A percentile compares a stretch with the other conserved stretches of the same genome.
Evolutionary conservation across 1,140 invertebrate species (phyloP).

Genomic region (Leptopilina clavipes): DNA sequence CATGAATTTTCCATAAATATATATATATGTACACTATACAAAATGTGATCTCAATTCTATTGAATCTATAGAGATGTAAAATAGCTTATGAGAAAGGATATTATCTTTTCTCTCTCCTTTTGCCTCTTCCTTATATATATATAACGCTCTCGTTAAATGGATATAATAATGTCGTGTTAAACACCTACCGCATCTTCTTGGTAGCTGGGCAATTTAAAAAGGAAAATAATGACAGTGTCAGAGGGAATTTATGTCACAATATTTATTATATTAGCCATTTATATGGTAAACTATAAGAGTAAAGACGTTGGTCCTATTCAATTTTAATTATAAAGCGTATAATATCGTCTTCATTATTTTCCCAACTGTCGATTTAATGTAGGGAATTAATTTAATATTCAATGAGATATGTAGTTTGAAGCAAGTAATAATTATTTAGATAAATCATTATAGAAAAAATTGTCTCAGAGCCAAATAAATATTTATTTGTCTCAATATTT

Average conservation of each 20-base stretch:
- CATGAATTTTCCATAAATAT: not conserved
- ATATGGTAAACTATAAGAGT: not conserved
- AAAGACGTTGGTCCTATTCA: not conserved
- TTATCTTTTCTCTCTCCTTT: not conserved
- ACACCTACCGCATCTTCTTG: conserved; percentile 11
- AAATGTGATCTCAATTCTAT: not conserved
- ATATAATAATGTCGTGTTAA: conserved; percentile 31
- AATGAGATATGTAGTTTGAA: too few relatives aligned
- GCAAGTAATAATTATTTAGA: too few relatives aligned
- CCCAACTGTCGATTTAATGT: too few relatives aligned
- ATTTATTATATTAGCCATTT: conserved; percentile 17
- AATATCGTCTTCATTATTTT: not conserved
- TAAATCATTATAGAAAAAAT: too few relatives aligned
- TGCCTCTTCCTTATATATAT: too few relatives aligned
- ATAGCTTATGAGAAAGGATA: not conserved
- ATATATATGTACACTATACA: not conserved
- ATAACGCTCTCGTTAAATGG: not conserved
- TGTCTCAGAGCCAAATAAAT: too few relatives aligned
- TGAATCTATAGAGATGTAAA: not conserved
- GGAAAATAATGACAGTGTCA: conserved; percentile 15
- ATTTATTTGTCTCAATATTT: too few relatives aligned
- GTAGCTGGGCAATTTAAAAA: conserved; percentile 21
- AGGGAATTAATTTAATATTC: too few relatives aligned
- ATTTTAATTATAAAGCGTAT: not conserved
- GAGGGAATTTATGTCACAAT: conserved; percentile 13